Evolutionary conservation across 2,113 vertebrate species (phyloP).

Genomic region (Anguilla japonica): DNA sequence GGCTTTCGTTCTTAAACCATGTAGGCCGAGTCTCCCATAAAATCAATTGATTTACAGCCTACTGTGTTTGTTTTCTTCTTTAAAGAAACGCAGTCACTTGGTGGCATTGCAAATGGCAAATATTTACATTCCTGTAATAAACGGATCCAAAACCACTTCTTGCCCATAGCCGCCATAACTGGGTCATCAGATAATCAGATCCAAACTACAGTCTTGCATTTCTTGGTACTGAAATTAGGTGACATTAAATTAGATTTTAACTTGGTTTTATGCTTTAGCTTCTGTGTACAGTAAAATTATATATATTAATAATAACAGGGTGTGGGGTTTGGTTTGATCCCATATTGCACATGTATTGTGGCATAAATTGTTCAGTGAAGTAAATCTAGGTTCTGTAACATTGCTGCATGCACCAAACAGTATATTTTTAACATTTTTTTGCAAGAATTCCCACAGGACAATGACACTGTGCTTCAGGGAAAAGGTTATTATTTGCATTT

Average conservation of each 20-base stretch:
- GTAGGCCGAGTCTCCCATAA: neutral
- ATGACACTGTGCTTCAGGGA: too few species aligned
- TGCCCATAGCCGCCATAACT: neutral
- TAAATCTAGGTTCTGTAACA: too few species aligned
- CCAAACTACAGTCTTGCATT: neutral
- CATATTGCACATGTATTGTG: too few species aligned
- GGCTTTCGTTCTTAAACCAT: neutral
- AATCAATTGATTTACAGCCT: neutral
- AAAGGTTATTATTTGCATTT: too few species aligned
- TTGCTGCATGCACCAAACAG: too few species aligned
- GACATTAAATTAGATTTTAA: neutral
- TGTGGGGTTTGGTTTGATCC: too few species aligned
- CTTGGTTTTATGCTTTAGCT: too few species aligned
- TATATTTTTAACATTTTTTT: too few species aligned
- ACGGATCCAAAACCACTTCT: neutral
- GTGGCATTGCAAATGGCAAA: neutral
- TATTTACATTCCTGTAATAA: neutral
- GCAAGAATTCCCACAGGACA: too few species aligned
- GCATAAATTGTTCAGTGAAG: too few species aligned
- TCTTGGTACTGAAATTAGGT: neutral
- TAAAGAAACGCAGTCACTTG: neutral
- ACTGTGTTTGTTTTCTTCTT: neutral
- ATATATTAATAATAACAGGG: too few species aligned
- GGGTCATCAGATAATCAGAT: neutral
- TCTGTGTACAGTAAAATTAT: too few species aligned